Base-by-base conservation (phyloP, 2,113 vertebrate genomes). In the Crotalus horridus region DNA sequence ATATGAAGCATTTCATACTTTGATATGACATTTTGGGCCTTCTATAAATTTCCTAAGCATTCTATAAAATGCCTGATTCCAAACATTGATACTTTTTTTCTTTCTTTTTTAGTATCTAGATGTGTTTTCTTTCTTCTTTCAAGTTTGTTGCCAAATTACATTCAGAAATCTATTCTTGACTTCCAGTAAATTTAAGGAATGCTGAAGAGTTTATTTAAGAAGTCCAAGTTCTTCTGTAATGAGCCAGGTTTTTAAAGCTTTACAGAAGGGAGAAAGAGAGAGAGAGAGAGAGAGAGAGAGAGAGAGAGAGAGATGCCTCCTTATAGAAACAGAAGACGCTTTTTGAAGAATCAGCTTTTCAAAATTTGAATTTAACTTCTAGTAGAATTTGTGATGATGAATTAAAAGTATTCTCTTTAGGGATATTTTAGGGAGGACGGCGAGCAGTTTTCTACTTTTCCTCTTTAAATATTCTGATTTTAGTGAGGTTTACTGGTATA, bases 51-150 rank as follows among this genome's bases (percentile, higher is more conserved):
- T 51, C 48, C 1, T 51, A 51, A 21, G 21, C 56, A 6, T 58
- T 58, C 56, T 58, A 23, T 58, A 23, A 23, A 23, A 26, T 61
- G 59, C 59, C 21, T 26, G 10, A 61, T 61, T 26, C 9, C 58
- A 61, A 7, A 61, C 9, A 10, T 26, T 61, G 24, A 61, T 24
- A 61, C 55, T 61, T 56, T 26, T 61, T 61, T 11, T 51, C 59
- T 61, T 56, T 29, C 29, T 61, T 85, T 74, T 29, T 21, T 51
- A 24, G 51, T 15, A 51, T 69, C 87, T 86, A 74, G 87, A 91
- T 55, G 90, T 90, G 23, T 48, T 96, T 93, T 56, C 24, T 85
- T 43, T 91, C 21, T 13, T 33, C 48, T 51, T 51, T 51, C 48
- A 51, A 51, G 48, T 51, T 85, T 26, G 20, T 24, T 20, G 33